Evolutionary conservation across 2,113 vertebrate species (phyloP).

Genomic region (Menura novaehollandiae): DNA sequence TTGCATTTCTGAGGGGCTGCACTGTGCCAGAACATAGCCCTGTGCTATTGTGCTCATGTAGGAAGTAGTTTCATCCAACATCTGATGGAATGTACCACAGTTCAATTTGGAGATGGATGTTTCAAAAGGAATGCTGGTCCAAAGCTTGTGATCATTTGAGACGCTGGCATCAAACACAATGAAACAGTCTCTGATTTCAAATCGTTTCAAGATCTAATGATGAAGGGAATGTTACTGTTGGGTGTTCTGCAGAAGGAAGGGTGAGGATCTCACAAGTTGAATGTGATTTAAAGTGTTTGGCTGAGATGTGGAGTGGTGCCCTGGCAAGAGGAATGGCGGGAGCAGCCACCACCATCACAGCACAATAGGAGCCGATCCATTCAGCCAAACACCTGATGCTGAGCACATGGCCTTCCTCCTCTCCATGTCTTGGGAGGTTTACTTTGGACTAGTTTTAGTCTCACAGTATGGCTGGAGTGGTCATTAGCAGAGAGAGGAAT

Average conservation of each 20-base stretch:
- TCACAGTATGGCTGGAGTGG: neutral
- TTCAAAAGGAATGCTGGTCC: neutral
- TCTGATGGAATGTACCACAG: neutral
- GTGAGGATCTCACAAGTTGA: neutral
- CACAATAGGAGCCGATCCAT: rapidly evolving
- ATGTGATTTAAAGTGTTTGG: neutral
- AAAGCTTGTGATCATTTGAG: neutral
- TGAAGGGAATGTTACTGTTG: neutral
- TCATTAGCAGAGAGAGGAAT: neutral
- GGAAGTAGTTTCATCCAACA: neutral
- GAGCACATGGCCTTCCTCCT: rapidly evolving
- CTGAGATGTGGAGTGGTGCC: neutral
- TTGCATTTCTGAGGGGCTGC: neutral
- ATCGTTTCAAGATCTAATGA: neutral
- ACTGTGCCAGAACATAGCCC: neutral
- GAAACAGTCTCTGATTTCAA: neutral
- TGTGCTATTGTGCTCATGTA: neutral
- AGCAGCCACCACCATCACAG: rapidly evolving
- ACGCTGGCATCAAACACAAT: neutral
- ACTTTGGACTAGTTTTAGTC: too few species aligned
- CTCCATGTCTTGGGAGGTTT: rapidly evolving
- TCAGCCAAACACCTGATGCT: rapidly evolving
- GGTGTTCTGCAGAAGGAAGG: neutral
- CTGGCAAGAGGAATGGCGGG: rapidly evolving
- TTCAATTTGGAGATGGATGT: neutral